Base-by-base conservation (phyloP, 2,888 invertebrate genomes). In the Thelaira solivaga region DNA sequence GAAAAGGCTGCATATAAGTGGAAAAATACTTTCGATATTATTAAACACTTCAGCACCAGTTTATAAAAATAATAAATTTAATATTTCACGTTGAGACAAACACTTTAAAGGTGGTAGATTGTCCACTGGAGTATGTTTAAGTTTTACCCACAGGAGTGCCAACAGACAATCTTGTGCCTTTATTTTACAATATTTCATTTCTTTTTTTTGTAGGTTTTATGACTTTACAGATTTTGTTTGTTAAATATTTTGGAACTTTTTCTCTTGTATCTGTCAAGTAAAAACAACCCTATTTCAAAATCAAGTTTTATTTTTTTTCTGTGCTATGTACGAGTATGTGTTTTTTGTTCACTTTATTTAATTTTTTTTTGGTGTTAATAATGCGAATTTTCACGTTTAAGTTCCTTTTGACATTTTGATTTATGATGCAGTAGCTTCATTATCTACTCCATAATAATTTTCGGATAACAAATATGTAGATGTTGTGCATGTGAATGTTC, bases 341-440 rank as follows among this genome's bases (percentile, higher is more conserved):
- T 65, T 43, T 65, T 68, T 65, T 71, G 67, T 61, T 74, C 74
- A 74, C 71, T 78, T 78, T 41, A 59, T 61, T 74, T 69, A 74
- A 71, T 78, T 78, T 41, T 53, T 61, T 71, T 72, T 77, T 74
- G 78, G 78, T 78, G 81, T 81, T 81, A 80, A 80, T 81, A 80
- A 80, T 80, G 79, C 69, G 81, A 77, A 80, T 79, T 81, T 81
- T 77, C 73, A 80, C 80, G 80, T 80, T 81, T 75, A 81, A 80
- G 67, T 81, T 80, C 62, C 69, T 80, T 80, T 72, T 81, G 80
- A 81, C 81, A 81, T 53, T 80, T 80, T 81, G 81, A 81, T 81
- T 81, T 81, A 81, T 80, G 81, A 78, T 81, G 77, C 71, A 71
- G 75, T 64, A 74, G 80, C 80, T 80, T 81, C 80, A 81, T 81